Evolutionary conservation across 2,113 vertebrate species (phyloP), one percentile per base, ranked within the genome.

Genomic region (Oxyruncus cristatus): DNA sequence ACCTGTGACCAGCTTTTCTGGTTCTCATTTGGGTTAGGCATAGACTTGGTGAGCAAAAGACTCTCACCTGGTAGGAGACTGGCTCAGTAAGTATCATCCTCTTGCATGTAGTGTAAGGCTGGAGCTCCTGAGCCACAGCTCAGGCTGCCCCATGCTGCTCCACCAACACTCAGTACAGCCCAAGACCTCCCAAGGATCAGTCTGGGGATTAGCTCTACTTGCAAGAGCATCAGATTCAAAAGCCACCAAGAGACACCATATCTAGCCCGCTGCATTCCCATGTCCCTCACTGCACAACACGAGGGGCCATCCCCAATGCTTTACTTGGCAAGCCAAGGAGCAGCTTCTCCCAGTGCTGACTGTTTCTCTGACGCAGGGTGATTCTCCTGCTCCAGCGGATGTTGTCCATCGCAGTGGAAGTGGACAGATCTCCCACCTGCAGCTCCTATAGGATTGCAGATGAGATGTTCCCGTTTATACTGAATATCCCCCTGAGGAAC

Each of bases 361-460:
- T 72, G 27, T 68, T 46, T 88, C 81, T 93, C 89, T 89, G 68
- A 27, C 74, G 61, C 93, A 99, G 99, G 97, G 97, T 98, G 14
- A 98, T 98, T 78, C 98, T 98, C 33, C 97, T 98, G 92, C 98
- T 99, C 65, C 99, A 99, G 97, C 97, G 97, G 96, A 99, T 99
- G 99, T 92, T 99, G 88, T 97, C 98, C 82, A 96, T 99, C 8
- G 98, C 99, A 8, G 97, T 99, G 66, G 99, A 99, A 94, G 99
- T 99, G 80, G 99, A 99, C 95, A 96, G 97, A 67, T 98, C 98
- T 96, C 99, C 99, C 66, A 98, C 97, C 52, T 98, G 98, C 95
- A 99, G 93, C 97, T 98, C 98, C 85, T 98, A 80, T 73, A 99
- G 99, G 92, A 98, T 99, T 4, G 98, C 99, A 44, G 97, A 98